Percentiles rank a stretch among this genome's conserved stretches.
These are phyloP conservation scores for Aythya fuligula DNA, from an alignment of 2,797 vertebrate species.

Conservation along the genomic window DNA sequence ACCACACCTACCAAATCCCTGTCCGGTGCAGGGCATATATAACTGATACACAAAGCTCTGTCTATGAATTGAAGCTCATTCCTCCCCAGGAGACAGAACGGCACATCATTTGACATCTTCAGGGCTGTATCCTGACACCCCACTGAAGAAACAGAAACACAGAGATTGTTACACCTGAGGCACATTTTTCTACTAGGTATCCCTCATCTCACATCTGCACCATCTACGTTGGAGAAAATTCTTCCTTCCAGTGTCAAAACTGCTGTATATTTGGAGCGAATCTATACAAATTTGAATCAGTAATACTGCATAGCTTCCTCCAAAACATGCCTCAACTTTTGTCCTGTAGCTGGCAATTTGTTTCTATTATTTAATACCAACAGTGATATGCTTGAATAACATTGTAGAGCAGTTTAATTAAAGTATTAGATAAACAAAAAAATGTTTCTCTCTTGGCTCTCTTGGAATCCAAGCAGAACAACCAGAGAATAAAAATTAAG, in stretches of 20 bases:
- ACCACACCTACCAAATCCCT: background rate
- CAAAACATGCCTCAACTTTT: background rate
- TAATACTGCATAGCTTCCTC: background rate
- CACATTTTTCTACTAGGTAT: background rate
- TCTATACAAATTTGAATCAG: background rate
- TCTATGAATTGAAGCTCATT: background rate
- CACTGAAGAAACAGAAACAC: accelerated
- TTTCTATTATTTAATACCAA: conserved; percentile 54
- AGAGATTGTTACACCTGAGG: accelerated
- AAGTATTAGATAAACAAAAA: conserved; percentile 67
- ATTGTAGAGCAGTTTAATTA: conserved; percentile 61
- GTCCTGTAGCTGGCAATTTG: conserved; percentile 41
- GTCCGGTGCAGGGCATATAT: background rate
- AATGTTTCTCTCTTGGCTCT: background rate
- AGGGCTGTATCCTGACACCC: background rate
- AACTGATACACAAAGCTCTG: background rate
- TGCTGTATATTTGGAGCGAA: background rate
- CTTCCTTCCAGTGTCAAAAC: background rate
- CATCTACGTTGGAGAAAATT: background rate
- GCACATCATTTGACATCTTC: accelerated
- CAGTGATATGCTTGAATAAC: conserved; percentile 43
- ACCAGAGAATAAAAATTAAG: conserved; percentile 50
- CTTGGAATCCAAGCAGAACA: conserved; percentile 43
- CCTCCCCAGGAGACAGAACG: background rate
- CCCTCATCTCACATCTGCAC: background rate